phyloP scores from a whole-genome alignment of 2,113 vertebrate species.

The Protobothrops mucrosquamatus region DNA sequence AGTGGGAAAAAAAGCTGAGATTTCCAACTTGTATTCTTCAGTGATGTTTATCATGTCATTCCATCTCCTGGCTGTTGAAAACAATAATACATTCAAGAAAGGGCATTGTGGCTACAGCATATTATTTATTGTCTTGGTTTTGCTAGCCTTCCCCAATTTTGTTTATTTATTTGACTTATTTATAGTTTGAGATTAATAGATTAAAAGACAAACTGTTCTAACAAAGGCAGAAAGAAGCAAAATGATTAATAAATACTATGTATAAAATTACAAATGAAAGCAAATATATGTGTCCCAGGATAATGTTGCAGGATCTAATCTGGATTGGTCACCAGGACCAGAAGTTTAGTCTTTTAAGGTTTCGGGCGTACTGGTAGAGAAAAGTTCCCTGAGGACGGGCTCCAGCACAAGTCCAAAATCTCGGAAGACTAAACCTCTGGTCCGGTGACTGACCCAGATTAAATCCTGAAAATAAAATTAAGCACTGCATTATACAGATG shows the following conservation, averaged over 20 bases:
- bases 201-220: not conserved
- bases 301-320: not conserved
- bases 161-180: not conserved
- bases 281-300: not conserved
- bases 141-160: not conserved
- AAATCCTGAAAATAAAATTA: not conserved
- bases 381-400: too few species aligned
- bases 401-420: too few species aligned
- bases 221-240: not conserved
- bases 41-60: not conserved
- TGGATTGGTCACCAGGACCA: not conserved
- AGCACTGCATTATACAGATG: not conserved
- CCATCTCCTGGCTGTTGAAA: not conserved
- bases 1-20: not conserved
- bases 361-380: not conserved
- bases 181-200: not conserved
- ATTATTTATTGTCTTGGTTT: not conserved
- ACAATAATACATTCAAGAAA: not conserved
- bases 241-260: not conserved
- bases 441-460: too few species aligned
- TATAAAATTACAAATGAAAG: not conserved
- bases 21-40: not conserved
- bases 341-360: not conserved
- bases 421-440: not conserved
- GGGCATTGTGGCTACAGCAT: not conserved